Evolutionary conservation across 2,888 invertebrate genomes (phyloP).

Genomic region (Plutella xylostella): DNA sequence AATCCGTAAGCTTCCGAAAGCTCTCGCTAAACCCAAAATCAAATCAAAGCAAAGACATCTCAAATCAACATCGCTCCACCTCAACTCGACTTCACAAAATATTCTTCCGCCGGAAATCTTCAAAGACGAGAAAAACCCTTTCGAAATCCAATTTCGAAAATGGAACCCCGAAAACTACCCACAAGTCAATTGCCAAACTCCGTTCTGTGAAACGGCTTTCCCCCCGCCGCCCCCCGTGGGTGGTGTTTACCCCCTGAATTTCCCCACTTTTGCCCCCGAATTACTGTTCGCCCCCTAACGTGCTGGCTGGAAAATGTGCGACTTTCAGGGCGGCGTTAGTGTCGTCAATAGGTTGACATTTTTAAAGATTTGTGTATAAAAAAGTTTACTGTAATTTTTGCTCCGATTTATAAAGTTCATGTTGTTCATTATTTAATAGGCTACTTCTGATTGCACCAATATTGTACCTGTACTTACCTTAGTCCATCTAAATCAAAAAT

Average conservation of each 20-base stretch:
- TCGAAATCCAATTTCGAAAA: conserved; percentile 22
- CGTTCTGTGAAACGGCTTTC: conserved; percentile 48
- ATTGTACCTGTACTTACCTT: no score
- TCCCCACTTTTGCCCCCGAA: conserved; percentile 36
- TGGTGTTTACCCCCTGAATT: conserved; percentile 21
- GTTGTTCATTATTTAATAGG: no score
- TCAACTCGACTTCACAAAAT: background rate
- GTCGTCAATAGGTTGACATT: no score
- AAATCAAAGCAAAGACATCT: background rate
- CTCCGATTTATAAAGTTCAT: no score
- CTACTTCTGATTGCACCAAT: no score
- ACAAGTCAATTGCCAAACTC: conserved; percentile 69
- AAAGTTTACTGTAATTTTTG: no score
- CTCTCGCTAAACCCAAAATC: background rate
- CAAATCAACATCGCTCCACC: background rate
- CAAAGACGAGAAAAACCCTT: conserved; percentile 20
- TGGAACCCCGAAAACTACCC: conserved; percentile 64
- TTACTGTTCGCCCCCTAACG: conserved; percentile 62
- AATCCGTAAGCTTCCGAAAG: no score
- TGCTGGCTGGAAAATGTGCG: no score
- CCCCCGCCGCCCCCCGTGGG: conserved; percentile 14
- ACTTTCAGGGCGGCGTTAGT: no score
- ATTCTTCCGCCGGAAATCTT: background rate
- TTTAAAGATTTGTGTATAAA: no score
- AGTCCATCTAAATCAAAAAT: no score